Base-by-base conservation (phyloP, 2,113 vertebrate genomes). In the Tachysurus fulvidraco region DNA sequence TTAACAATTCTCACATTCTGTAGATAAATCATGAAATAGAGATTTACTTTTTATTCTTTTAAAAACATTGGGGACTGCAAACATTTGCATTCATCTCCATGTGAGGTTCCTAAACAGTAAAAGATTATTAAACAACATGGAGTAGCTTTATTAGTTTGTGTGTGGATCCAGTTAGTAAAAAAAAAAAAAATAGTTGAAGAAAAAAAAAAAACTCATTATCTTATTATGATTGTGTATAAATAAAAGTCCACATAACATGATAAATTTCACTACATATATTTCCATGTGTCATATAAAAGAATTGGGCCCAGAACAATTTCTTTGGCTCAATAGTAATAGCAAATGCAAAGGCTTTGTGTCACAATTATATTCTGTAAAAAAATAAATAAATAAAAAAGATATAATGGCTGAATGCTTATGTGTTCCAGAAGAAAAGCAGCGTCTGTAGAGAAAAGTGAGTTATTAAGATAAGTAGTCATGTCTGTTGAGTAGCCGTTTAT, bases 401-500 rank as follows among this genome's bases (percentile, higher is more conserved):
- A 74, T 25, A 73, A 44, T 6, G 69, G 30, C 65, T 69, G 44
- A 55, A 74, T 57, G 30, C 23, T 1, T 59, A n/a, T 57, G 30
- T 74, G 12, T 59, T 21, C 17, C 21, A 46, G 69, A 55, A 13
- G 79, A 55, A 71, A 73, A 76, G 16, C 36, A 23, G 3, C 21
- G 67, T 21, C 67, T 54, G 10, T 65, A 25, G 69, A 84, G 21
- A 71, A 76, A 76, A 57, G 2, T 10, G 52, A 76, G 55, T 19
- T 74, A 84, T 46, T 55, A 60, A 76, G 21, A 50, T 76, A 46
- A 60, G 36, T 46, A 60, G 55, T 60, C 55, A 46, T 76, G 21
- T 60, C 36, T 76, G 55, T 71, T 71, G 73, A 12, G 28, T 57
- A 9, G 30, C 14, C 65, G 57, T 55, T 83, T 83, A 83, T 83